phyloP scores from a whole-genome alignment of 2,888 invertebrate genomes.

The Brachypterus glaber region DNA sequence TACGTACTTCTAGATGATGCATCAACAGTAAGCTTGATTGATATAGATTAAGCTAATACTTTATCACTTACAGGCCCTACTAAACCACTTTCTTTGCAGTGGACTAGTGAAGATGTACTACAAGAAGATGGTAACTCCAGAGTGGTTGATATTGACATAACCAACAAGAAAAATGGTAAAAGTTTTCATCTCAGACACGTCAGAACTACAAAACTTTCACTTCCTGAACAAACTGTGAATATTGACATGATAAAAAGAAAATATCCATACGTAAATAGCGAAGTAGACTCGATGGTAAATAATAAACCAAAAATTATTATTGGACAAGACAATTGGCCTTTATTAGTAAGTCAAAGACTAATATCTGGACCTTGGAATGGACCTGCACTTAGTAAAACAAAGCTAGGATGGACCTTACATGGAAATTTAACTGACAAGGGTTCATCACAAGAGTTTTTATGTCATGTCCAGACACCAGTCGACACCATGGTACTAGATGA shows the following conservation, averaged over 20 bases:
- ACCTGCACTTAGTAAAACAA: too few species aligned
- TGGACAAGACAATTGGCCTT: conserved; percentile 11
- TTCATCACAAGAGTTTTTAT: too few species aligned
- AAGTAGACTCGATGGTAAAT: conserved; percentile 7
- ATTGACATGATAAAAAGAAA: neutral
- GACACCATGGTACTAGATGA: too few species aligned
- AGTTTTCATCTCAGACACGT: conserved; percentile 4
- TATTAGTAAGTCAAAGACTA: conserved; percentile 7
- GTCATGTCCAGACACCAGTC: too few species aligned
- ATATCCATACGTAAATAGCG: conserved; percentile 8
- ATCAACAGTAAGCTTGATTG: conserved; percentile 5
- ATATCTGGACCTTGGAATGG: too few species aligned
- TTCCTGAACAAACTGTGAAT: conserved; percentile 7
- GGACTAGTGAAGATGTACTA: conserved; percentile 6
- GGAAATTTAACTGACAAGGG: too few species aligned
- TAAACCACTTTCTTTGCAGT: conserved; percentile 7
- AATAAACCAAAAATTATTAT: conserved; percentile 7
- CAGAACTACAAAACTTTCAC: conserved; percentile 3
- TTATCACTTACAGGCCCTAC: conserved; percentile 6
- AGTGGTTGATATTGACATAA: conserved; percentile 6
- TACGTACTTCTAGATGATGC: conserved; percentile 10
- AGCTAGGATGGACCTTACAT: conserved; percentile 9
- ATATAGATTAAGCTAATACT: neutral
- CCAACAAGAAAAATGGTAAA: neutral
- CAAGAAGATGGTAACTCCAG: conserved; percentile 1